Evolutionary conservation across 2,797 vertebrate genomes (phyloP).

Genomic region (Zalophus californianus): DNA sequence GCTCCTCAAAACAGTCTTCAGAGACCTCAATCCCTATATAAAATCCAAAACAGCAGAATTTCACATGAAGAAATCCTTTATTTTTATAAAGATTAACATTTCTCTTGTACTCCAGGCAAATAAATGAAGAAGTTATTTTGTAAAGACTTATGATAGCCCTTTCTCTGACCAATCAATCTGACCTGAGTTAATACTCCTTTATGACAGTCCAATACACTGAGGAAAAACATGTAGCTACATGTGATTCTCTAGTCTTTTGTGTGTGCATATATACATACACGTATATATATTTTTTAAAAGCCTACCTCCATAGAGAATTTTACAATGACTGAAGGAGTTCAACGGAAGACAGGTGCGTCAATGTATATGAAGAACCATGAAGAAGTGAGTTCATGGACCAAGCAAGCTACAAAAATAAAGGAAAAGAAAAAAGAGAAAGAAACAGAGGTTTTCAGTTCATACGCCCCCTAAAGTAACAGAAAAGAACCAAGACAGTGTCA

Average conservation of each 20-base stretch:
- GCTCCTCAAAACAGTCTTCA: neutral
- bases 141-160: slow-evolving; percentile 12
- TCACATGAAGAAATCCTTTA: slow-evolving; percentile 1
- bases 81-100: slow-evolving; percentile 59
- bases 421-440: slow-evolving; percentile 70
- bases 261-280: neutral
- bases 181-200: neutral
- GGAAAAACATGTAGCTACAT: neutral
- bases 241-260: neutral
- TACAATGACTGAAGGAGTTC: slow-evolving; percentile 77
- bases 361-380: slow-evolving; percentile 74
- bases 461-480: slow-evolving; percentile 29
- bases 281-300: neutral
- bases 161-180: slow-evolving; percentile 17
- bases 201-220: neutral
- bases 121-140: slow-evolving; percentile 40
- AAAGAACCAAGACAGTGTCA: slow-evolving; percentile 48
- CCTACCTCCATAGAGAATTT: slow-evolving; percentile 83
- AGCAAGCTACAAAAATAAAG: slow-evolving; percentile 80
- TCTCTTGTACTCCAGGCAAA: slow-evolving; percentile 15
- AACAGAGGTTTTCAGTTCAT: slow-evolving; percentile 67
- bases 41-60: slow-evolving; percentile 49
- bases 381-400: slow-evolving; percentile 77
- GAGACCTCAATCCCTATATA: neutral
- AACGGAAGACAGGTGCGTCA: slow-evolving; percentile 79